Conservation (phyloP, 2,797 vertebrate genomes). For the Syngnathus acus region DNA sequence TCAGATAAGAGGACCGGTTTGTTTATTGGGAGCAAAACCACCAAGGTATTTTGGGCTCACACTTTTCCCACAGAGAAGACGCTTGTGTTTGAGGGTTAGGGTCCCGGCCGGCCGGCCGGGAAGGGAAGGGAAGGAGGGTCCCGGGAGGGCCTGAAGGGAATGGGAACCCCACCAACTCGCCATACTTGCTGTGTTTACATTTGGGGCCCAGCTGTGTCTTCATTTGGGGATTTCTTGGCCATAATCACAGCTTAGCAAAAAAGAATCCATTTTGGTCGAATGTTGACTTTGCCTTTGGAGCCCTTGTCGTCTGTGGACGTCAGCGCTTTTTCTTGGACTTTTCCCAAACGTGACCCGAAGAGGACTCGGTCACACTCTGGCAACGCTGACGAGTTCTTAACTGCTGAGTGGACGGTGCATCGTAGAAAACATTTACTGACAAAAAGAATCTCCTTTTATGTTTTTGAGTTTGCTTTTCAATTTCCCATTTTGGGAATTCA, state of each 20-base stretch:
- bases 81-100: slow-evolving; percentile 1
- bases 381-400: neutral
- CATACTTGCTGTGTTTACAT: slow-evolving; percentile 43
- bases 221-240: too few species aligned
- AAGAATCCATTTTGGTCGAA: neutral
- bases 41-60: slow-evolving; percentile 41
- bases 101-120: slow-evolving; percentile 18
- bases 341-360: neutral
- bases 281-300: neutral
- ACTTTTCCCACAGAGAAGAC: slow-evolving; percentile 47
- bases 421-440: neutral
- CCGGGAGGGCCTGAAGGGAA: slow-evolving; percentile 3
- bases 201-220: slow-evolving; percentile 9
- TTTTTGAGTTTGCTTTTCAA: too few species aligned
- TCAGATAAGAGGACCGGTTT: slow-evolving; percentile 37
- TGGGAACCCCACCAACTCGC: slow-evolving; percentile 15
- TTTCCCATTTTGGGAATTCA: too few species aligned
- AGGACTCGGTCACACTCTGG: neutral
- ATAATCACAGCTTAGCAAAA: too few species aligned
- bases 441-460: neutral
- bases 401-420: too few species aligned
- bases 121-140: slow-evolving; percentile 14
- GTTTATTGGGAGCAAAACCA: slow-evolving; percentile 19
- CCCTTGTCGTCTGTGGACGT: neutral
- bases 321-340: neutral